Evolutionary conservation across 35 echinoderm and acorn worm species (phyloP), one percentile per base, ranked within the genome.

Genomic region (Heliocidaris tuberculata): DNA sequence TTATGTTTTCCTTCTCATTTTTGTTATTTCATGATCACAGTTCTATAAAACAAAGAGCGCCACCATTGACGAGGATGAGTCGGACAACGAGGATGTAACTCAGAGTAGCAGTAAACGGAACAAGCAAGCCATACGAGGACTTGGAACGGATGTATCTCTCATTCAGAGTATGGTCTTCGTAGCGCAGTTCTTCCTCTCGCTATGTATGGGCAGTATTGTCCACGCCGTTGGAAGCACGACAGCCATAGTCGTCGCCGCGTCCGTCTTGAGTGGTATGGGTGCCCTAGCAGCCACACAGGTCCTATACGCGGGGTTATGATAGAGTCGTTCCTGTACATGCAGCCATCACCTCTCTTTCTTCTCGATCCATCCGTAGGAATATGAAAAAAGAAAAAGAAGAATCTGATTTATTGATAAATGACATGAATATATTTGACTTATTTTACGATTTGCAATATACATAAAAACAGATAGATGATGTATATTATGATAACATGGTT

Each of bases 81-180:
- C 50, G 2, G 91, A 93, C 47, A 27, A 48, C 29, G 91, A 93
- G 48, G 91, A 93, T 29, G 12, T 17, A 6, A 31, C 78, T 31
- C 19, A n/a, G 27, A 11, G 32, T 48, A 47, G 12, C 70, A 87
- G 86, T 47, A 92, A 85, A 92, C 94, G 92, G 30, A 60, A 50
- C 12, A 85, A 96, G 30, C 97, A 97, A 61, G 94, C 4, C 91
- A 93, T 99, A 32, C 93, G 98, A 24, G 98, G 98, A 31, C 94
- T 99, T 0, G 98, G 98, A 31, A 99, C 98, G 8, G 98, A 99
- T 87, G 95, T 99, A 9, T 90, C 98, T 19, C 90, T 99, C 11
- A 71, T 99, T 0, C 98, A 99, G 92, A 97, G 98, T 48, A 99
- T 99, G 98, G 98, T 99, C 6, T 99, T 99, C 94, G 86, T 97